Evolutionary conservation across 2,797 vertebrate species (phyloP), one percentile per base, ranked within the genome.

Genomic region (Anguilla obscura): DNA sequence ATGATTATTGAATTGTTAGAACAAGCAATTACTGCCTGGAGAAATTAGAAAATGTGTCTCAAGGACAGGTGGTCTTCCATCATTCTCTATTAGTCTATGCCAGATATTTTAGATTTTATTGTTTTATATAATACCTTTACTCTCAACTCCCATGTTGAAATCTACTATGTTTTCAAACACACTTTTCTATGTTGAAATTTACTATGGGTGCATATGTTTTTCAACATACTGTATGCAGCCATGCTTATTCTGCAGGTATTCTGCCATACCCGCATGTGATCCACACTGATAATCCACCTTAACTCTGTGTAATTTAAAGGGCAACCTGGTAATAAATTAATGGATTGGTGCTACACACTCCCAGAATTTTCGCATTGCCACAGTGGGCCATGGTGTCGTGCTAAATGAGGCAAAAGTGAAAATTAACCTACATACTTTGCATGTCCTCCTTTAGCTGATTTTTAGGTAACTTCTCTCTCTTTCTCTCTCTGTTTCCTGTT

Each of bases 351-450:
- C 93, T 93, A 91, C 89, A 91, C 92, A 91, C 92, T 93, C 91
- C 89, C 89, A 91, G 91, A 94, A 94, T 91, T 93, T 93, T 93
- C 90, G 90, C 90, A 89, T 90, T 90, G 89, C 90, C 93, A 90
- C 92, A 92, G 87, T 91, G 93, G 94, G 91, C 90, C 91, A 90
- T n/a, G 90, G 87, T 90, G 88, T 88, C 69, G 91, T 93, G 91
- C 93, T 94, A 94, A 94, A 93, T 93, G 92, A 95, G 93, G 93
- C 89, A 93, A 93, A 92, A 91, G 90, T 89, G 91, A 92, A 93
- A 92, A 95, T 95, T 95, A 94, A 95, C 94, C 93, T 95, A 94
- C 92, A 93, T 93, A 93, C 90, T 93, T 94, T 93, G 91, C 89
- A 90, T 90, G 91, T 94, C 91, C 89, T 93, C 94, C 45, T 94